A percentile compares a stretch with the other conserved stretches of the same genome.
phyloP scores from a whole-genome alignment of 2,113 vertebrate species.

The Phaethornis superciliosus region DNA sequence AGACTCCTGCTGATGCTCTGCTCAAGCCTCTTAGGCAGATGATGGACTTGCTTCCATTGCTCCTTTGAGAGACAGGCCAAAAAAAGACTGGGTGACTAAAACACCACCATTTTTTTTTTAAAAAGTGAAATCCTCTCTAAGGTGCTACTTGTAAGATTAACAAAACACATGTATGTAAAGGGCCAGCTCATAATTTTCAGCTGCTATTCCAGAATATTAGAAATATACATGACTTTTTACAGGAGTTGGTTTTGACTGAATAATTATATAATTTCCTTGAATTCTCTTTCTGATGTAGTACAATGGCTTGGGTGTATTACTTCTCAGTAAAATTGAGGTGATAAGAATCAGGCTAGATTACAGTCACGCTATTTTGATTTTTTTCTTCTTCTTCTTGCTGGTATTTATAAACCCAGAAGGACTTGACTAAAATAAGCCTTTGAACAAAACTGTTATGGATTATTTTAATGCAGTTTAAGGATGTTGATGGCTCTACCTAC shows the following conservation, averaged over 20 bases:
- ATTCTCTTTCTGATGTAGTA: constrained; percentile 13
- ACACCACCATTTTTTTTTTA: neutral
- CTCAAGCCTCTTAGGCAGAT: accelerated
- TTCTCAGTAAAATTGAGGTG: neutral
- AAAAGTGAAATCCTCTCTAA: neutral
- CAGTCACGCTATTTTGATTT: neutral
- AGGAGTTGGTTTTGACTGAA: constrained; percentile 1
- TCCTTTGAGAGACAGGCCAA: accelerated
- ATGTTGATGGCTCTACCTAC: neutral
- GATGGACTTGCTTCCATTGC: neutral
- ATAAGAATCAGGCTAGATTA: constrained; percentile 16
- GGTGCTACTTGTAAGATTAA: neutral
- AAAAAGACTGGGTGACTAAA: neutral
- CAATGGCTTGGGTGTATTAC: constrained; percentile 26
- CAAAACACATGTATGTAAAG: accelerated
- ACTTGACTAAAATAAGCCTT: neutral
- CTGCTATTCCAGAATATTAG: neutral
- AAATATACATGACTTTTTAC: constrained; percentile 8
- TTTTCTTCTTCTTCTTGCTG: neutral
- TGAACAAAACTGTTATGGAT: neutral
- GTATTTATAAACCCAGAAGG: neutral
- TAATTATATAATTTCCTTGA: constrained; percentile 49
- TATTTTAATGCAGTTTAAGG: neutral
- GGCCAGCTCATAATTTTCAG: neutral
- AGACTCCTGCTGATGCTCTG: neutral